phyloP scores from a whole-genome alignment of 2,888 invertebrate species.

The Chloroclysta siterata region DNA sequence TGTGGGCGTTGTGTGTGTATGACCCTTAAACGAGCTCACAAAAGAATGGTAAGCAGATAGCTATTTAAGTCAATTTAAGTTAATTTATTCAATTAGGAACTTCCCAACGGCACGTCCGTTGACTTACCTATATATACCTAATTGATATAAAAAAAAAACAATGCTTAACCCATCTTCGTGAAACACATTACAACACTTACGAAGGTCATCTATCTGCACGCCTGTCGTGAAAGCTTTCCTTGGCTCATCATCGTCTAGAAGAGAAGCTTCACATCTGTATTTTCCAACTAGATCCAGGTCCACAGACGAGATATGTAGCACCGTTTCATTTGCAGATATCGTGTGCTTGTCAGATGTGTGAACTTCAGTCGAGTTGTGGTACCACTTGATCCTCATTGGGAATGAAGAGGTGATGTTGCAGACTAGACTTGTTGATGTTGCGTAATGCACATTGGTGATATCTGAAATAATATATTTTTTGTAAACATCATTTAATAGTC shows the following conservation, averaged over 20 bases:
- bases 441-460: slow-evolving; percentile 14
- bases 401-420: slow-evolving; percentile 19
- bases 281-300: slow-evolving; percentile 21
- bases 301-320: slow-evolving; percentile 15
- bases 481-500: too few species aligned
- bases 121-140: too few species aligned
- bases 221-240: slow-evolving; percentile 15
- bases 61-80: too few species aligned
- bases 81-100: too few species aligned
- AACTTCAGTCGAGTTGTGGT: slow-evolving; percentile 9
- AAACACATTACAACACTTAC: slow-evolving; percentile 17
- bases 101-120: too few species aligned
- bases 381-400: slow-evolving; percentile 23
- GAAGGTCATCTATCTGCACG: slow-evolving; percentile 28
- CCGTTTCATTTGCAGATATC: slow-evolving; percentile 16
- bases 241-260: slow-evolving; percentile 19
- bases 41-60: too few species aligned
- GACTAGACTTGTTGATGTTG: slow-evolving; percentile 4
- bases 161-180: too few species aligned
- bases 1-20: too few species aligned
- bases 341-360: slow-evolving; percentile 8
- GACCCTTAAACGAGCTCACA: too few species aligned
- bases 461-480: too few species aligned
- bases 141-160: too few species aligned
- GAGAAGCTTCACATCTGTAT: slow-evolving; percentile 31